Evolutionary conservation across 2,797 vertebrate species (phyloP), one percentile per base, ranked within the genome.

Genomic region (Zenarchopterus dispar): DNA sequence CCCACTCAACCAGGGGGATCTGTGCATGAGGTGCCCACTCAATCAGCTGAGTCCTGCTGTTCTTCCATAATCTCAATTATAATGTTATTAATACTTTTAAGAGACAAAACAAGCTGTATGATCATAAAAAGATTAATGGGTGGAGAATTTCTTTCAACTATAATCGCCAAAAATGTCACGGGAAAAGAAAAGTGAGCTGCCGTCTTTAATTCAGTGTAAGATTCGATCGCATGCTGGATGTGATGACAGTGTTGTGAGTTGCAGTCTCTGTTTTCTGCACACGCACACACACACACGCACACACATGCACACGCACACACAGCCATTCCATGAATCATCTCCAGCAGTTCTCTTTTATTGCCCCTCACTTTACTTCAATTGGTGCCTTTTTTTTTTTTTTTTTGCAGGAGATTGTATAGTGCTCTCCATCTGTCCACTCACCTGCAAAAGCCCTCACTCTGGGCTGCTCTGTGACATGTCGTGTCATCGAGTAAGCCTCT

Each of bases 391-490:
- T 5, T 21, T n/a, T n/a, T n/a, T n/a, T n/a, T n/a, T n/a, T n/a
- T n/a, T n/a, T n/a, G n/a, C 4, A n/a, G 1, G 8, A 26, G 39
- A 4, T 23, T 42, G 33, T 59, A 56, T 28, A 7, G 18, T 2
- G 52, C 54, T 33, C 46, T 50, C 58, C 51, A 41, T 55, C 55
- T 62, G 55, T 48, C 69, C 54, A 52, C 51, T 80, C 55, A 18
- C 55, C 65, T 50, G 22, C 23, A 16, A 28, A 31, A 63, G 36
- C 46, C 1, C 56, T 52, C 6, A 45, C 53, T 21, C 26, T 2
- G 23, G 62, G 67, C 70, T 66, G 43, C 70, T 75, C 70, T 55
- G 65, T 65, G 22, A 54, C 70, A 33, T 62, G 58, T 78, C 52
- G 4, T 45, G 81, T 78, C 58, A 50, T 42, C 33, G 3, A 44